Conservation (phyloP, 2,888 invertebrate species). For the Petrophora chlorosata region DNA sequence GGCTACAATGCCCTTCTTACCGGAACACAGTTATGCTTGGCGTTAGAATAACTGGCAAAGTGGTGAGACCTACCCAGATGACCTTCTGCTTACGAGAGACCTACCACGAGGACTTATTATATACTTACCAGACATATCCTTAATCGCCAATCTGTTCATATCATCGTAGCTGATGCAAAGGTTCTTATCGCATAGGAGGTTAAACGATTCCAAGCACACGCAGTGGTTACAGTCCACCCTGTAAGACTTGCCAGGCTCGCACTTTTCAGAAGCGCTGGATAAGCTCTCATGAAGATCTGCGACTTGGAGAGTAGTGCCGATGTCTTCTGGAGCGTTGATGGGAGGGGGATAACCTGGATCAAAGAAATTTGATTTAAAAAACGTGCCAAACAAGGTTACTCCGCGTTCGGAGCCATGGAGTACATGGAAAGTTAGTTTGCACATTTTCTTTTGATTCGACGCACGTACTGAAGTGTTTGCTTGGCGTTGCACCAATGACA, state of each 20-base stretch:
- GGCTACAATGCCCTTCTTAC: no score
- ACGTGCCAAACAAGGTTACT: no score
- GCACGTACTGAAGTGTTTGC: no score
- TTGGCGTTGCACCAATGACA: no score
- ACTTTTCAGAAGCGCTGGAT: constrained; percentile 45
- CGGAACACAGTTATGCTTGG: no score
- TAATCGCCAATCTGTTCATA: constrained; percentile 49
- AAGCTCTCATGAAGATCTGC: constrained; percentile 40
- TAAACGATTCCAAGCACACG: constrained; percentile 49
- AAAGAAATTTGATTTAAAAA: no score
- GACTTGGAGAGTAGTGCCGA: constrained; percentile 35
- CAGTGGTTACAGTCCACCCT: constrained; percentile 64
- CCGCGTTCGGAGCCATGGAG: no score
- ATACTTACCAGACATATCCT: constrained; percentile 50
- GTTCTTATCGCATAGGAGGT: constrained; percentile 55
- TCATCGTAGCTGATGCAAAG: constrained; percentile 56
- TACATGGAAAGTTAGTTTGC: no score
- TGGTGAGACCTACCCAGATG: no score
- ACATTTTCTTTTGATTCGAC: no score
- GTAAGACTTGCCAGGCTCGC: constrained; percentile 54
- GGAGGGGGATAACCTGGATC: constrained; percentile 10
- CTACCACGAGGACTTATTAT: background rate
- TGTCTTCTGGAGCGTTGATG: constrained; percentile 36
- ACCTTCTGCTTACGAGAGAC: no score
- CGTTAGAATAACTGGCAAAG: no score